These are phyloP conservation scores for Orthosia gracilis DNA, from an alignment of 2,888 invertebrate genomes.

Conservation along the genomic window DNA sequence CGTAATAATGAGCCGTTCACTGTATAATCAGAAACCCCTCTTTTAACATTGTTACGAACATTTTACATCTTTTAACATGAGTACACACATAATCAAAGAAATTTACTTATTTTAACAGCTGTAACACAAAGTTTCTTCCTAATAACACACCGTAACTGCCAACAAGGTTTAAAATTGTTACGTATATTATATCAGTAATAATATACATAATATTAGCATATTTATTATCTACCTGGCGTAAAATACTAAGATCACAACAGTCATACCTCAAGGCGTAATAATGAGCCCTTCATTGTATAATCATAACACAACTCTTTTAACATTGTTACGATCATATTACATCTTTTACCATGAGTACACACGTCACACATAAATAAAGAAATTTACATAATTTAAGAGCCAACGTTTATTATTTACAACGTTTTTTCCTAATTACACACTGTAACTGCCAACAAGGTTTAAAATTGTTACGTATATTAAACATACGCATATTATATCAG, in stretches of 20 bases:
- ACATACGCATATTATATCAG: conserved; percentile 31
- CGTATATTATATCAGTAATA: conserved; percentile 27
- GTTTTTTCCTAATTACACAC: conserved; percentile 36
- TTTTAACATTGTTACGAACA: background rate
- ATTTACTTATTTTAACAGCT: conserved; percentile 3
- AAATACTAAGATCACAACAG: background rate
- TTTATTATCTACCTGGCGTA: background rate
- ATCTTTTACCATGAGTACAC: background rate
- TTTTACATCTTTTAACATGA: conserved; percentile 1
- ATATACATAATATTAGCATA: too few species aligned
- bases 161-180: conserved; percentile 29
- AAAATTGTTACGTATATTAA: conserved; percentile 28
- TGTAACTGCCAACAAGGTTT: conserved; percentile 19
- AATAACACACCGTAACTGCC: conserved; percentile 22
- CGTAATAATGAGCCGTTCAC: background rate
- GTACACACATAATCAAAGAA: background rate
- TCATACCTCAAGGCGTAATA: conserved; percentile 22
- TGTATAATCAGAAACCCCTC: background rate
- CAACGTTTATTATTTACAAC: too few species aligned
- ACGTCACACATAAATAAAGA: background rate
- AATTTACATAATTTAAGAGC: conserved; percentile 8
- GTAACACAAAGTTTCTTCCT: conserved; percentile 33
- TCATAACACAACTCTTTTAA: background rate
- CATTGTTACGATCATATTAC: background rate
- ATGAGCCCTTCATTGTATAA: background rate